Conservation (phyloP, 2,888 invertebrate genomes). For the Halictus ligatus region DNA sequence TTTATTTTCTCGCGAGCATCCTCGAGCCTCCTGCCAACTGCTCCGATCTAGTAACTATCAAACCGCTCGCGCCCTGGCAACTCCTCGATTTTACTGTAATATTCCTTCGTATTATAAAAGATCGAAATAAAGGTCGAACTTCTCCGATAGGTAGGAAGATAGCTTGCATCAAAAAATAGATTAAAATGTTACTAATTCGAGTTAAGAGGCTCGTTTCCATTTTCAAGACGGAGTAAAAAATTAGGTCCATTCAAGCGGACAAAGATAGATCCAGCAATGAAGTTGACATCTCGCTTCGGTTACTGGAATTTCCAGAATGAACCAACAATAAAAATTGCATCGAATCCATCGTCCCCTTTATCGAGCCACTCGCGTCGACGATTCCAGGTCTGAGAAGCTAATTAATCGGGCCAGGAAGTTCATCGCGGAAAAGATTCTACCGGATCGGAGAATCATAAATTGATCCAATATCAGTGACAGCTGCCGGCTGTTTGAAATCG, state of each 20-base stretch:
- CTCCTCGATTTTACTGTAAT: too few species aligned
- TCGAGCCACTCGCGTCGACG: background rate
- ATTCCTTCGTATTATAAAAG: background rate
- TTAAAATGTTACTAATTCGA: too few species aligned
- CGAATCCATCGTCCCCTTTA: background rate
- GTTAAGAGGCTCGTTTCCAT: background rate
- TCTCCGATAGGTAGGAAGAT: too few species aligned
- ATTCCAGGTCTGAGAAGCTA: background rate
- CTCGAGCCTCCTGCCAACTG: background rate
- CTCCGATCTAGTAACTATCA: background rate
- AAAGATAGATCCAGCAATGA: background rate
- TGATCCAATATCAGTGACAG: background rate
- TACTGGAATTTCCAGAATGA: background rate
- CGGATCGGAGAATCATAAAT: background rate
- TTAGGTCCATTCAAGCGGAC: background rate
- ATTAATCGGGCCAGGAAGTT: background rate
- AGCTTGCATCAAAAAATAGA: too few species aligned
- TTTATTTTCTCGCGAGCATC: constrained; percentile 22
- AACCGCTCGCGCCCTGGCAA: background rate
- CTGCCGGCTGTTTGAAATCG: background rate
- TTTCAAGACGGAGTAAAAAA: background rate
- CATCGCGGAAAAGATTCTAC: background rate
- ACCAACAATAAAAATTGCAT: background rate
- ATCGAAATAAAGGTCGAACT: background rate
- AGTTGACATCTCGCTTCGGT: background rate